A percentile compares a stretch with the other conserved stretches of the same genome.
phyloP scores from a whole-genome alignment of 64 coral and sea anemone species.

The Porites australiensis region DNA sequence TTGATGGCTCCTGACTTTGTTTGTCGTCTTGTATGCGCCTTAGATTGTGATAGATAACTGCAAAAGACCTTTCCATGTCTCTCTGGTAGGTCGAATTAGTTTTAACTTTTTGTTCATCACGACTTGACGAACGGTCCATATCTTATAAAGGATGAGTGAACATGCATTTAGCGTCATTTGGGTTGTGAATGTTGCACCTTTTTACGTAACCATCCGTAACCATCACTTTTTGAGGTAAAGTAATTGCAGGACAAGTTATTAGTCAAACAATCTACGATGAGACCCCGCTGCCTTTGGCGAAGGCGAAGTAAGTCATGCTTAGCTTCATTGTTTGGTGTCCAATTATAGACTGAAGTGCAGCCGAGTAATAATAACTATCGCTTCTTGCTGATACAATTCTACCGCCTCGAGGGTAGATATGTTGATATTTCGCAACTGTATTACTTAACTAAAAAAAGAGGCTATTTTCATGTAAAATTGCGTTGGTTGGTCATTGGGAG shows the following conservation, averaged over 20 bases:
- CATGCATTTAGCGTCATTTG: too few species aligned
- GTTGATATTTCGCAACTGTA: too few species aligned
- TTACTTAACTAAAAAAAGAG: too few species aligned
- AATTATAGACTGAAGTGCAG: neutral
- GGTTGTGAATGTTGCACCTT: too few species aligned
- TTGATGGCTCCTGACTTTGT: neutral
- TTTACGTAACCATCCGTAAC: too few species aligned
- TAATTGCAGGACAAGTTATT: too few species aligned
- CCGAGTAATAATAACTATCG: too few species aligned
- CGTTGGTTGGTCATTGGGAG: too few species aligned
- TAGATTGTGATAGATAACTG: constrained; percentile 40
- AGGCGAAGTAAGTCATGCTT: neutral
- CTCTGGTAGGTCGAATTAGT: neutral
- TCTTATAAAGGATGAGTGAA: neutral
- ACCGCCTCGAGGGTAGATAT: too few species aligned
- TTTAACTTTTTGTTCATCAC: neutral
- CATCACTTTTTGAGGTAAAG: too few species aligned
- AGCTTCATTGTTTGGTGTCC: neutral
- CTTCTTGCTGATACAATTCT: too few species aligned
- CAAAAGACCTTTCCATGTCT: constrained; percentile 29
- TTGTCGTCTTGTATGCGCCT: constrained; percentile 23
- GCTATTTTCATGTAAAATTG: too few species aligned
- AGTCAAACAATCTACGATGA: neutral
- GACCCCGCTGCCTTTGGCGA: neutral
- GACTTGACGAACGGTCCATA: neutral